phyloP scores from a whole-genome alignment of 2,113 vertebrate genomes.

The Rutilus rutilus region DNA sequence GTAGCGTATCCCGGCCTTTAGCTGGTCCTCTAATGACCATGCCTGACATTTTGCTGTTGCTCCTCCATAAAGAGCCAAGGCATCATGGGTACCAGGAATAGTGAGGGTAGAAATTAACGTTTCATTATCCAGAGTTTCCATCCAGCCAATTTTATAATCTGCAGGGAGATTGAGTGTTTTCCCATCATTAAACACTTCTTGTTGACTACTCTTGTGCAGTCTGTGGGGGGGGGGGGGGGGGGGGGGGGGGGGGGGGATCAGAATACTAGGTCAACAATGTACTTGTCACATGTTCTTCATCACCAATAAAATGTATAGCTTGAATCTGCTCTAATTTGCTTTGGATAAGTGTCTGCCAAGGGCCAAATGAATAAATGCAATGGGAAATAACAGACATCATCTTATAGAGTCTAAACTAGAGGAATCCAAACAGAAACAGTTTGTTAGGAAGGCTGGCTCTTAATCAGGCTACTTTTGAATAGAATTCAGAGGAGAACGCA shows the following conservation, averaged over 20 bases:
- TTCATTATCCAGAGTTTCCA: slow-evolving; percentile 67
- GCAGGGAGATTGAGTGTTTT: slow-evolving; percentile 52
- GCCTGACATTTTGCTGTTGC: slow-evolving; percentile 67
- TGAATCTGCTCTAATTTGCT: background rate
- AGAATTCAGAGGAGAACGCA: background rate
- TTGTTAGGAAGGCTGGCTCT: background rate
- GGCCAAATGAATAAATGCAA: background rate
- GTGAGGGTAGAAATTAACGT: slow-evolving; percentile 71
- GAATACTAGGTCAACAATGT: background rate
- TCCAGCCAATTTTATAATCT: slow-evolving; percentile 71
- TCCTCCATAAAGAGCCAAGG: slow-evolving; percentile 74
- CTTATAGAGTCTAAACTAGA: too few species aligned
- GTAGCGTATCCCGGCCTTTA: slow-evolving; percentile 75
- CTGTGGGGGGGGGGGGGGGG: background rate
- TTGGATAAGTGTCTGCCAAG: background rate
- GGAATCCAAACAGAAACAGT: too few species aligned
- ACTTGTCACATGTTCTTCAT: too few species aligned
- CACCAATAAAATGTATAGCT: background rate
- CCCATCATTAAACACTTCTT: slow-evolving; percentile 56
- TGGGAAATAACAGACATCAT: background rate
- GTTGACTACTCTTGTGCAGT: background rate
- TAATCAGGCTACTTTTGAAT: background rate
- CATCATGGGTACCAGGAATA: slow-evolving; percentile 79
- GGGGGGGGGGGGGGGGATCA: background rate
- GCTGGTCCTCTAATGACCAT: slow-evolving; percentile 73